A percentile compares a stretch with the other conserved stretches of the same genome.
phyloP scores from a whole-genome alignment of 2,113 vertebrate species.

The Tragelaphus buxtoni region DNA sequence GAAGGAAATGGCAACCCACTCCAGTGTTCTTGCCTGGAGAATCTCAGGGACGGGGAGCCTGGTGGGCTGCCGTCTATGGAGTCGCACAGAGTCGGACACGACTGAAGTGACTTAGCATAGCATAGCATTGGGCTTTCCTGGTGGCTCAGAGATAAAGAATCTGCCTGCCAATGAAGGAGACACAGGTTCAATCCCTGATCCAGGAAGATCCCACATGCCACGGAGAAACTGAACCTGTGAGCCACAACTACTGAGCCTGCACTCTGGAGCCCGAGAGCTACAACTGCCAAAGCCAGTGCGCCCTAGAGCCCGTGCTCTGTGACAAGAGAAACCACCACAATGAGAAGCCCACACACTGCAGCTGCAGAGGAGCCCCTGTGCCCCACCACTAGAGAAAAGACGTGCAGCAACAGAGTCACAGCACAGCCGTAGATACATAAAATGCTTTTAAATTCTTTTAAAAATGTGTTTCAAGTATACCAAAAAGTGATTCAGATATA shows the following conservation, averaged over 20 bases:
- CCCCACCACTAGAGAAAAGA: not conserved
- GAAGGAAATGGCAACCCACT: too few relatives aligned
- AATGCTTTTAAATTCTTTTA: not conserved
- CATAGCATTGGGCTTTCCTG: not conserved
- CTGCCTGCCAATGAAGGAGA: not conserved
- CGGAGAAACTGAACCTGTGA: not conserved
- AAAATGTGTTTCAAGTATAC: not conserved
- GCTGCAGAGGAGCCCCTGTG: not conserved
- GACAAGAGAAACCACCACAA: not conserved
- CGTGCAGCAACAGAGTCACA: not conserved
- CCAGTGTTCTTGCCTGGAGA: too few relatives aligned
- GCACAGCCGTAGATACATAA: not conserved
- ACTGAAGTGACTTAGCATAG: too few relatives aligned
- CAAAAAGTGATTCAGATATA: not conserved
- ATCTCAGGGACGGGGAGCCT: too few relatives aligned
- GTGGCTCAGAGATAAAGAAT: not conserved
- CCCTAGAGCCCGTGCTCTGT: rapidly evolving
- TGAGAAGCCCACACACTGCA: not conserved
- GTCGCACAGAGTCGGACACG: too few relatives aligned
- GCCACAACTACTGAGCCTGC: not conserved
- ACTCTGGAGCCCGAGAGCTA: not conserved
- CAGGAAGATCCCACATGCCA: not conserved
- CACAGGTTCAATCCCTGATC: not conserved
- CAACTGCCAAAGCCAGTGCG: not conserved
- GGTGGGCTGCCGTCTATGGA: too few relatives aligned